Evolutionary conservation across 2,888 invertebrate species (phyloP).

Genomic region (Limnephilus marmoratus): DNA sequence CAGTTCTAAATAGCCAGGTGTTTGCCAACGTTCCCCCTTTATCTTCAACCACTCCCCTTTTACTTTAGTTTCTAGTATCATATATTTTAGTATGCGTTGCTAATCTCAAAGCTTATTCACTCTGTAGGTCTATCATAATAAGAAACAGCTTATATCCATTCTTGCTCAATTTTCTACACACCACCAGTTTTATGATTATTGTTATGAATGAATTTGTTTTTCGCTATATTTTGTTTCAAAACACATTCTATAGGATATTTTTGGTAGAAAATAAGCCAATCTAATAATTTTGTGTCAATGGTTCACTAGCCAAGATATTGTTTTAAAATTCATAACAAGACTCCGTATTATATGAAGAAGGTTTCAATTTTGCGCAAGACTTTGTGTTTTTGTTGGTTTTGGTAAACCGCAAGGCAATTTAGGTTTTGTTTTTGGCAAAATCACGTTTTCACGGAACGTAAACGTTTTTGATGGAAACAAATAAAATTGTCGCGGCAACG

Average conservation of each 20-base stretch:
- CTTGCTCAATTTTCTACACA: not conserved
- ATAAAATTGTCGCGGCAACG: not conserved
- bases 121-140: not conserved
- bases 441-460: not conserved
- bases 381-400: not conserved
- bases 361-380: not conserved
- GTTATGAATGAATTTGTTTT: not conserved
- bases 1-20: no score
- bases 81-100: no score
- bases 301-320: not conserved
- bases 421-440: not conserved
- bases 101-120: no score
- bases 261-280: not conserved
- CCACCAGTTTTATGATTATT: not conserved
- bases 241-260: not conserved
- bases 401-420: not conserved
- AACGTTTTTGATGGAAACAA: not conserved
- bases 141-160: not conserved
- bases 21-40: no score
- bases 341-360: not conserved
- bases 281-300: not conserved
- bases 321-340: not conserved
- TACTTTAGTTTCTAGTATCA: no score
- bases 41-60: no score
- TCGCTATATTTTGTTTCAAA: not conserved